Conservation (phyloP, 2,113 vertebrate genomes). For the Ptyas mucosa region DNA sequence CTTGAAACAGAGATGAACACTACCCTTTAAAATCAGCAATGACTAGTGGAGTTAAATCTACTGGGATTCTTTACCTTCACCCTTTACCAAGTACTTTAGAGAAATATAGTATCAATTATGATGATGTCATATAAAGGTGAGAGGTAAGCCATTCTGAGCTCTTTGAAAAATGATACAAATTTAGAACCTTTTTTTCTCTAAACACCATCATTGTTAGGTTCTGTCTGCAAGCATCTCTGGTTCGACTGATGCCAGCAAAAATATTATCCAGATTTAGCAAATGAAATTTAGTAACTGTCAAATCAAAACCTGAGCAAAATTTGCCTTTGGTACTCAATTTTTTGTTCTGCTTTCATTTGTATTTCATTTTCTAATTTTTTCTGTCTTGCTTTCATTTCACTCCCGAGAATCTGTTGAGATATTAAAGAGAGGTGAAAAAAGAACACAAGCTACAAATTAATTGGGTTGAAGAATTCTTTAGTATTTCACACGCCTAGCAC, state of each 20-base stretch:
- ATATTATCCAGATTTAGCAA: not conserved
- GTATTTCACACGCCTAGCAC: not conserved
- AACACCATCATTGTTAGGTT: not conserved
- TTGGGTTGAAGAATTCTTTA: not conserved
- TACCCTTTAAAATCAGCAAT: too few species aligned
- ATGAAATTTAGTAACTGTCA: not conserved
- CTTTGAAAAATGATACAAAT: not conserved
- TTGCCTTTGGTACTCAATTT: not conserved
- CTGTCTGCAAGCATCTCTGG: not conserved
- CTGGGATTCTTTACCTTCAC: too few species aligned
- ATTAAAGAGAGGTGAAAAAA: not conserved
- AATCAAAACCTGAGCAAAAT: not conserved
- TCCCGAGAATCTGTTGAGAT: not conserved
- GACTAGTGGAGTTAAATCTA: too few species aligned
- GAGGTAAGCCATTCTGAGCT: not conserved
- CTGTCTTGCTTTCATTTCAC: not conserved
- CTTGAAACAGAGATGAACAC: too few species aligned
- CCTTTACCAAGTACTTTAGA: not conserved
- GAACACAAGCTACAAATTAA: not conserved
- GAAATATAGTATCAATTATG: not conserved
- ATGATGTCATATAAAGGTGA: not conserved
- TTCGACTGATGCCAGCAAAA: not conserved
- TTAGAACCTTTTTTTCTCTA: not conserved
- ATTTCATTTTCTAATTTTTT: not conserved
- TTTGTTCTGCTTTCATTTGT: not conserved